Evolutionary conservation across 2,113 vertebrate genomes (phyloP), one percentile per base, ranked within the genome.

Genomic region (Pseudorasbora parva): DNA sequence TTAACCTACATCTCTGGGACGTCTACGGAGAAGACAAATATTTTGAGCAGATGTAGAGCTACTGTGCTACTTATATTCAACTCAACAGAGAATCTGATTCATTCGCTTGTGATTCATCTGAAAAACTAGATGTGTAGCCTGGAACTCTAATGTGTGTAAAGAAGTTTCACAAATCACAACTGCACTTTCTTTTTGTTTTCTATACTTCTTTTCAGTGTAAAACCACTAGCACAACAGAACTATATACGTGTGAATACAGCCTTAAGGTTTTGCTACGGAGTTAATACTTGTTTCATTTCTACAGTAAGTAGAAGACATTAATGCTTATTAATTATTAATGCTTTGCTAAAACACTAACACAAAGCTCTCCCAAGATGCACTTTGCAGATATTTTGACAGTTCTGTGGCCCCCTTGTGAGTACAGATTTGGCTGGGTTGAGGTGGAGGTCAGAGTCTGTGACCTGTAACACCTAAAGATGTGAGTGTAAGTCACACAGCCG

Each of bases 301-400:
- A 14, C 7, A 66, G 25, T 47, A n/a, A 78, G 33, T 43, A 8
- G 19, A 64, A 64, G 17, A 30, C 41, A 79, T 64, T 66, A 33
- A 79, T 64, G 37, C 77, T 79, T 21, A 79, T 79, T 64, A 10
- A 62, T 79, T 62, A 79, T 79, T 64, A 79, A 79, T 79, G 59
- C 9, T 15, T 64, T 66, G 59, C 77, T 79, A 49, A 66, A 79
- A 79, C 59, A 49, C 51, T 68, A 51, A 21, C 21, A 37, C 30
- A 76, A 56, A 76, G 49, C 8, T 47, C 14, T 45, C 57, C 14
- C 41, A 79, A 9, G 41, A 64, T 19, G 37, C 41, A 79, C 57
- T 49, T 79, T 14, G 49, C 37, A 60, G 25, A 64, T 66, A 79
- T 79, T 79, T 79, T 66, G 59, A 49, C 77, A 79, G 77, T 10